phyloP scores from a whole-genome alignment of 2,888 invertebrate genomes.

The Agriopis aurantiaria region DNA sequence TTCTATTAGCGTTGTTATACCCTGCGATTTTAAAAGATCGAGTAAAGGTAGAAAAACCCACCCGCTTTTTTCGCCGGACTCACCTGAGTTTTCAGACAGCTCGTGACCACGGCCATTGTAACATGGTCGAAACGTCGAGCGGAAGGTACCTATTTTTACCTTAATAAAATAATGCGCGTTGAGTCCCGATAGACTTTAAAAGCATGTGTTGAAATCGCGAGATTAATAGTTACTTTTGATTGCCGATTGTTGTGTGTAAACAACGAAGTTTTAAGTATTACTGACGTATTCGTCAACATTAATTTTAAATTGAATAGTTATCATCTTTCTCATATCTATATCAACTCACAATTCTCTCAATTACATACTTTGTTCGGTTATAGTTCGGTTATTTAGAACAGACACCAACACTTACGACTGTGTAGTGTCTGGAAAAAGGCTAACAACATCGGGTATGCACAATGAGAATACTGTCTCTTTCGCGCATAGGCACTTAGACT shows the following conservation, averaged over 20 bases:
- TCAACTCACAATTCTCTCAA: not conserved
- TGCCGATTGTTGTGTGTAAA: not conserved
- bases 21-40: no score
- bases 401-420: not conserved
- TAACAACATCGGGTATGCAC: not conserved
- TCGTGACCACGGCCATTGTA: no score
- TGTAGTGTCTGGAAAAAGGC: not conserved
- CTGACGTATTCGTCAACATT: constrained; percentile 2
- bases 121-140: no score
- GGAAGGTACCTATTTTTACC: no score
- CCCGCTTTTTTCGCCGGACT: no score
- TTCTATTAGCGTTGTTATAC: no score
- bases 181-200: no score
- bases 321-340: not conserved
- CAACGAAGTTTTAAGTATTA: constrained; percentile 8
- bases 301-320: not conserved
- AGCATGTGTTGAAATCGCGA: no score
- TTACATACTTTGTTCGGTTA: not conserved
- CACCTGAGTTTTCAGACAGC: no score
- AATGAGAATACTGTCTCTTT: not conserved
- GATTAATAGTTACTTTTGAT: not conserved
- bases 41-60: no score
- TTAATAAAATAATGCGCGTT: no score
- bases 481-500: no score
- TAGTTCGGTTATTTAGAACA: not conserved